Base-by-base conservation (phyloP, 2,113 vertebrate genomes). In the Hylia prasina region DNA sequence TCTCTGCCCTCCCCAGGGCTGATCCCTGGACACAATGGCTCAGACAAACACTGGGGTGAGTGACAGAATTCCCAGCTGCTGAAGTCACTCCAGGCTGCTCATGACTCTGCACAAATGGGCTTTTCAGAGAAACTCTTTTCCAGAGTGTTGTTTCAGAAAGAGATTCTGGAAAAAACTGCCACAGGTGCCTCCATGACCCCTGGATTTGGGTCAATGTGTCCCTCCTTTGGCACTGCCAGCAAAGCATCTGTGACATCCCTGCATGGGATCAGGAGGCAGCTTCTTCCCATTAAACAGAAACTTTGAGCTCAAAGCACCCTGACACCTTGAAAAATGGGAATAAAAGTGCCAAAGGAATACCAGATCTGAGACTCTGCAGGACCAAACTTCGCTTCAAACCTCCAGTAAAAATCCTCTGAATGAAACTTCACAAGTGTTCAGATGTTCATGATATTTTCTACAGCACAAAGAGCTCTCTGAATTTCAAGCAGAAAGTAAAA, bases 41-140 rank as follows among this genome's bases (percentile, higher is more conserved):
- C 73, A 84, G 51, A 77, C 85, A 90, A 96, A 96, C 91, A 96
- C 75, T 17, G 69, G 50, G 81, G 65, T 86, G 82, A 96, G 77
- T 24, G 64, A 73, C 90, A 77, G 81, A 68, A 97, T 96, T 95
- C 95, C 89, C 96, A 94, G 86, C 93, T 92, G 87, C 53, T 97
- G 96, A 97, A 96, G 69, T 96, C 91, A 97, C 65, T 78, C 81
- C 16, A 11, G 90, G 86, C 92, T 87, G 86, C 60, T 89, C 78
- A 21, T 94, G 82, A 91, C 96, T 94, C 84, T 53, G 84, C 94
- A 96, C 86, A 95, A 97, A 96, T 7, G 24, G 33, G 22, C 81
- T 75, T 90, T 89, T 72, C 82, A 95, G 58, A 82, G 54, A 40
- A 70, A 60, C 15, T 69, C 65, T 50, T 42, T 50, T 61, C 56